These are phyloP conservation scores for Selene dorsalis DNA, from an alignment of 2,797 vertebrate species.

Conservation along the genomic window DNA sequence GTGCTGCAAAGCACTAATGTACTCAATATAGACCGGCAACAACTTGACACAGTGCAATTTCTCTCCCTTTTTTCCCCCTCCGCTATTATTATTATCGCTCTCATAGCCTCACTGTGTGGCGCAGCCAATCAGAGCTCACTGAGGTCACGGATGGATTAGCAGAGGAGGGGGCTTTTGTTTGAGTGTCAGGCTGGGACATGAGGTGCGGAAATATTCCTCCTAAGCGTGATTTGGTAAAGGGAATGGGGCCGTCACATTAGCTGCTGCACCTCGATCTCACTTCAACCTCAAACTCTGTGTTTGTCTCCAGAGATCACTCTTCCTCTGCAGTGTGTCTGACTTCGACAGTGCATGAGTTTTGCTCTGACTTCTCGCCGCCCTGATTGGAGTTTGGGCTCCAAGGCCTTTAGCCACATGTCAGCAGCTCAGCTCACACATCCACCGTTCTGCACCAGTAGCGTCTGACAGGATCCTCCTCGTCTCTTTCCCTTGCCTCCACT, in stretches of 20 bases:
- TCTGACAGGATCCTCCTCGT: slow-evolving; percentile 66
- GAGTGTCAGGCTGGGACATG: slow-evolving; percentile 20
- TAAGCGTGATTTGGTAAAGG: slow-evolving; percentile 10
- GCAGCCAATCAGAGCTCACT: slow-evolving; percentile 22
- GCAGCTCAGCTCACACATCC: slow-evolving; percentile 49
- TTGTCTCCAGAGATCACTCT: slow-evolving; percentile 43
- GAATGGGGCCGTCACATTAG: slow-evolving; percentile 37
- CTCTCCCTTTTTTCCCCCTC: slow-evolving; percentile 6
- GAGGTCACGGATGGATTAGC: slow-evolving; percentile 34
- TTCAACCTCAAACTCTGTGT: slow-evolving; percentile 24
- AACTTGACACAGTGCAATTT: slow-evolving; percentile 22
- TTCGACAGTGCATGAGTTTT: slow-evolving; percentile 44
- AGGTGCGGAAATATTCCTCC: slow-evolving; percentile 32
- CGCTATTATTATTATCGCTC: slow-evolving; percentile 11
- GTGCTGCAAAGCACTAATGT: slow-evolving; percentile 60
- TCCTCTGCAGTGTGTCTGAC: slow-evolving; percentile 20
- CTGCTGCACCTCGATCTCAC: slow-evolving; percentile 34
- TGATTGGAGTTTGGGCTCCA: slow-evolving; percentile 65
- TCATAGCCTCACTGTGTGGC: neutral
- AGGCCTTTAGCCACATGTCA: slow-evolving; percentile 63
- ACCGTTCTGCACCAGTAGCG: slow-evolving; percentile 67
- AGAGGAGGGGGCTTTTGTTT: slow-evolving; percentile 32
- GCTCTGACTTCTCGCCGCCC: slow-evolving; percentile 39
- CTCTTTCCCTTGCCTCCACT: slow-evolving; percentile 37
- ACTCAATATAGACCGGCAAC: slow-evolving; percentile 28